A percentile compares a stretch with the other conserved stretches of the same genome.
Evolutionary conservation across 2,888 invertebrate genomes (phyloP).

Genomic region (Taphrorychus bicolor): DNA sequence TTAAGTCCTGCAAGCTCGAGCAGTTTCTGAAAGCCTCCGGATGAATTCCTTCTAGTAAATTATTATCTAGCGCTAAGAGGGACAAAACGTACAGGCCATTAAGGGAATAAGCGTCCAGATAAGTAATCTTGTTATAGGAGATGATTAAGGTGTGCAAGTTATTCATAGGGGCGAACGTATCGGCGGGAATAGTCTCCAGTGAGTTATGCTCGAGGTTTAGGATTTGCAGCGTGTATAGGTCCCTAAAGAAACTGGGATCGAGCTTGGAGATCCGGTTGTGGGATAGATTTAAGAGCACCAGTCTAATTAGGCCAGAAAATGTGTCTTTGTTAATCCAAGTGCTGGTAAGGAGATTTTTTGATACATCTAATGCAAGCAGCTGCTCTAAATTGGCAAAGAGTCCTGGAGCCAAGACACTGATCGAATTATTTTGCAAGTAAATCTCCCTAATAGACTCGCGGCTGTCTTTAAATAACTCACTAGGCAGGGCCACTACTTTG

Average conservation of each 20-base stretch:
- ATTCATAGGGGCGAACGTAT: constrained; percentile 90
- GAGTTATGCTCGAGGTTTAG: constrained; percentile 86
- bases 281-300: constrained; percentile 86
- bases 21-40: constrained; percentile 90
- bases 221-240: constrained; percentile 85
- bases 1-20: constrained; percentile 87
- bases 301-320: constrained; percentile 85
- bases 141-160: constrained; percentile 89
- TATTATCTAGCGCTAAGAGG: constrained; percentile 84
- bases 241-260: constrained; percentile 83
- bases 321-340: constrained; percentile 86
- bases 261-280: constrained; percentile 83
- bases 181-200: constrained; percentile 82
- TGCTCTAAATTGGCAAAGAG: constrained; percentile 86
- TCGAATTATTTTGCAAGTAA: constrained; percentile 90
- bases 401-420: constrained; percentile 83
- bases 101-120: constrained; percentile 84
- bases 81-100: constrained; percentile 89
- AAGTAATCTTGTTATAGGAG: constrained; percentile 84
- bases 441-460: constrained; percentile 84
- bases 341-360: constrained; percentile 85
- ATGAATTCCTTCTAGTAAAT: constrained; percentile 82
- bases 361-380: constrained; percentile 82
- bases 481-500: constrained; percentile 86
- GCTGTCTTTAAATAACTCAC: constrained; percentile 82